Conservation (phyloP, 2,113 vertebrate genomes). For the Puma concolor region DNA sequence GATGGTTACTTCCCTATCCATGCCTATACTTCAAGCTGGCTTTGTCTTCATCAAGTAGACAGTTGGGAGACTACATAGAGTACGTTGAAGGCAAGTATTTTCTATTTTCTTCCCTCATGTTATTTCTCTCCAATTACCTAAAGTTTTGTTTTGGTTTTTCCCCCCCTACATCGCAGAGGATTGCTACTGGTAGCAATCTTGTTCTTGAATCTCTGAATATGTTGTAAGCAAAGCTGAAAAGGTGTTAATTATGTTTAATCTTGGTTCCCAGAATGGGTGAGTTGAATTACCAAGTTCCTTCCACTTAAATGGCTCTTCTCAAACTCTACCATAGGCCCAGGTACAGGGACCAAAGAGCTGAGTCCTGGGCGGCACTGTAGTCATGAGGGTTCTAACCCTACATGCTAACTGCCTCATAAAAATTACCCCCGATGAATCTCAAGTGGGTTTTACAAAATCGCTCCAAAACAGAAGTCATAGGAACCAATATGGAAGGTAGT, state of each 20-base stretch:
- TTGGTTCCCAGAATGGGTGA: background rate
- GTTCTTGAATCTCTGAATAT: constrained; percentile 24
- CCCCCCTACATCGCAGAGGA: background rate
- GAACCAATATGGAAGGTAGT: background rate
- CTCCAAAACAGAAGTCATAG: constrained; percentile 21
- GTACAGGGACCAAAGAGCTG: background rate
- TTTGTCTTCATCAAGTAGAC: background rate
- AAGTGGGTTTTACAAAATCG: background rate
- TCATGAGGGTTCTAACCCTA: background rate
- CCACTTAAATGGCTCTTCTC: background rate
- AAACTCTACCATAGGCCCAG: background rate
- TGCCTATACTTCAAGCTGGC: background rate
- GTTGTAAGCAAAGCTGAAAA: constrained; percentile 32
- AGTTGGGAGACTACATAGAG: background rate
- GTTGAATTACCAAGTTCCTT: constrained; percentile 3
- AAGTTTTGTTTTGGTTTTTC: background rate
- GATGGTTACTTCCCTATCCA: background rate
- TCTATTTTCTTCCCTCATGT: background rate
- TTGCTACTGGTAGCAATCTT: background rate
- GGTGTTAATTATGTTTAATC: constrained; percentile 8
- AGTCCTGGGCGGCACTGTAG: background rate
- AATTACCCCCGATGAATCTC: background rate
- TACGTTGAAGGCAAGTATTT: background rate
- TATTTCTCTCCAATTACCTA: background rate
- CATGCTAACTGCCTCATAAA: background rate